Base-by-base conservation (phyloP, 1,140 invertebrate species). In the Drosophila neocordata region DNA sequence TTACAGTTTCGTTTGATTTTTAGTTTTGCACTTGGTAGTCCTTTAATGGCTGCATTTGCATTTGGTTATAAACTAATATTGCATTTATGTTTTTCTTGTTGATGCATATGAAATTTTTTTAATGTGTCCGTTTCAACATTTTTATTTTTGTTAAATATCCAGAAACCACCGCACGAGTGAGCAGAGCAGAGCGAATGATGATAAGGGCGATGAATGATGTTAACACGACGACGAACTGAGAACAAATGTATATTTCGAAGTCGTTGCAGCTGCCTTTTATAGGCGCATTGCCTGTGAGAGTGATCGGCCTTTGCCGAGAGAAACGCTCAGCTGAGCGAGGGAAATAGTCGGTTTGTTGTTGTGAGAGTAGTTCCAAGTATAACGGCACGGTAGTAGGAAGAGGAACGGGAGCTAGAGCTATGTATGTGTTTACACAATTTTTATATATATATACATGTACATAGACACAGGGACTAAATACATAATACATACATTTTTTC, bases 71-170 rank as follows among this genome's bases (percentile, higher is more conserved):
- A 48, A 77, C 82, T 84, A 84, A 65, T 85, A 85, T 79, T 88
- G 83, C 83, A 87, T 87, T 76, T 82, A 38, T 53, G 51, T 67
- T 67, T 59, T 57, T 51, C 53, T 55, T 61, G 27, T 27, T 31
- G 27, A 31, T 31, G 27, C 27, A 18, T 48, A 11, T 48, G 48
- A 52, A 68, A 65, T 34, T 56, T 60, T 56, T 59, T 79, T 68
- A 85, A 68, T 75, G 65, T 81, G 82, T 88, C 83, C 83, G 72
- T 38, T 82, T 76, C 35, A 88, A 67, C 83, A 88, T 88, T 78
- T 51, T 87, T 72, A 20, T 41, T 22, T 76, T 69, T 57, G 12
- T 52, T 64, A 56, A 41, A 31, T 69, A 73, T 68, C 65, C 63
- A 60, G 44, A 62, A 67, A 80, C 77, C 58, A 79, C 57, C 73